Base-by-base conservation (phyloP, 2,888 invertebrate genomes). In the Lacanobia wlatinum region DNA sequence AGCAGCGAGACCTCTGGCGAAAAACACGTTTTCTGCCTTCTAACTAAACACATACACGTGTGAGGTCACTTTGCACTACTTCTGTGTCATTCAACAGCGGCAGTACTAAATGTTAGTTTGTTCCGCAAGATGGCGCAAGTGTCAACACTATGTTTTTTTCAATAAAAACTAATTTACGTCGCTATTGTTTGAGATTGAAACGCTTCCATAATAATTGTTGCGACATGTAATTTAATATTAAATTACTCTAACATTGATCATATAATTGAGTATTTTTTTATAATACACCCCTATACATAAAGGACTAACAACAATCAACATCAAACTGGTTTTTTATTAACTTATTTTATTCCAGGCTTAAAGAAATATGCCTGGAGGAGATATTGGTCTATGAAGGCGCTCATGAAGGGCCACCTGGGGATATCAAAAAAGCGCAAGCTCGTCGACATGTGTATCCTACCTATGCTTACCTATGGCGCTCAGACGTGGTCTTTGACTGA, bases 81-180 rank as follows among this genome's bases (percentile, higher is more conserved):
- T 21, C 18, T 18, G 48, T 18, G 7, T 18, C 46, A 18, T 48
- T 7, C 1, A 14, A 43, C 43, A 43, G 43, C 14, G 43, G 43
- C 5, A 48, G 18, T 2, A 48, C 6, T 48, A 48, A 48, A 12
- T 48, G 8, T 48, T 16, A 18, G 16, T 48, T 46, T 48, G 6
- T 18, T 9, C 46, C 21, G n/a, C 55, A 10, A 80, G 78, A 64
- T 78, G 76, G 63, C 69, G 69, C 38, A 52, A 56, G 23, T 52
- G 9, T 6, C 40, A 56, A 28, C 18, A 73, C 3, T 6, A 10
- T 18, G 9, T 55, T 7, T 55, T 55, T 28, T 6, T 6, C 1
- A 16, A 4, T 9, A 4, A 16, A 28, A 55, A 55, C 7, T 34
- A 7, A 28, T 34, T 28, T 56, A 18, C 16, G 18, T 55, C 16